Evolutionary conservation across 2,113 vertebrate genomes (phyloP), one percentile per base, ranked within the genome.

Genomic region (Scytalopus superciliaris): DNA sequence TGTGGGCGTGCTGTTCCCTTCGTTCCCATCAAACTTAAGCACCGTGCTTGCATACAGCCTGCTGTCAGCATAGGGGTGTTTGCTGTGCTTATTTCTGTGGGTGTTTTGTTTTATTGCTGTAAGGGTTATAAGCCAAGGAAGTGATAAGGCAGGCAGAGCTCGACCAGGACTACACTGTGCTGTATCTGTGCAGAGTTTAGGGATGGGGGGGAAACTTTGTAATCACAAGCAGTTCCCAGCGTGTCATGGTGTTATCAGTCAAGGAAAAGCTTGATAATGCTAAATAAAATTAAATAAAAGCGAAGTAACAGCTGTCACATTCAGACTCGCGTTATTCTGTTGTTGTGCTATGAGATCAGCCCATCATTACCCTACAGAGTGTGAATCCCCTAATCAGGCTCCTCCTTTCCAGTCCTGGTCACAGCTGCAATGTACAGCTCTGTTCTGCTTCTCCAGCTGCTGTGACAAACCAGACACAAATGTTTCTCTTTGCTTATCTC

Each of bases 241-340:
- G 15, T 42, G 33, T 23, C 19, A 0, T 22, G 35, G 22, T 47
- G 21, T 4, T 69, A 74, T 69, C 83, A 39, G 27, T 64, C 63
- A 64, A n/a, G 30, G 37, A 44, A 33, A 19, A 42, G 23, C 27
- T 62, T 37, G 13, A 30, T 33, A 45, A 42, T 27, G 9, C 33
- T 90, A 52, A 78, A 52, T 68, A 23, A 55, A 76, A 7, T 31
- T 30, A 52, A 89, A 87, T 68, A 33, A 66, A 83, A 64, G 10
- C 3, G 7, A 67, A 66, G 14, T 21, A 15, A 27, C 7, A 52
- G 37, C 39, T 93, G 40, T 66, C 1, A 2, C 11, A 4, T 27
- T 27, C 25, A 55, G 60, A 3, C 56, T 75, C 0, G 0, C 4
- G 57, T 68, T 1, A 2, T 63, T 77, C 7, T 74, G 7, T 18